Percentiles rank a stretch among this genome's conserved stretches.
Conservation (phyloP, 2,888 invertebrate species). For the Megamerina dolium region DNA sequence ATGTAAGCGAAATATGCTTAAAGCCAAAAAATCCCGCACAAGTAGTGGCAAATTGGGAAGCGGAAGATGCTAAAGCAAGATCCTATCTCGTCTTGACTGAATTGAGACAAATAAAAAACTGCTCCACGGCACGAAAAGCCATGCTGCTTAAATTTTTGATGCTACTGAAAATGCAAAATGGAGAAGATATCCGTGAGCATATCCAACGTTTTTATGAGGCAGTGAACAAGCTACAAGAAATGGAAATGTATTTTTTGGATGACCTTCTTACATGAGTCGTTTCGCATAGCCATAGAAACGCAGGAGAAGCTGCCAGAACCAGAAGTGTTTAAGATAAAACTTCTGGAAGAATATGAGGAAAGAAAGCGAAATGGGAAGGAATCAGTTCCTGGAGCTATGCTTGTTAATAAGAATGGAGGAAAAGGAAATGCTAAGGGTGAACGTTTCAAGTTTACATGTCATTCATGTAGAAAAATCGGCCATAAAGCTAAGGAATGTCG, state of each 20-base stretch:
- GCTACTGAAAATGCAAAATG: too few relatives aligned
- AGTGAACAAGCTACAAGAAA: too few relatives aligned
- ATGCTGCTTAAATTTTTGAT: slow-evolving; percentile 15
- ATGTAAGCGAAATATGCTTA: slow-evolving; percentile 11
- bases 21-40: too few relatives aligned
- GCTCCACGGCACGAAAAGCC: slow-evolving; percentile 8
- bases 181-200: slow-evolving; percentile 11
- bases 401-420: neutral
- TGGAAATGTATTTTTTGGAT: slow-evolving; percentile 7
- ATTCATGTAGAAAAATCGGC: too few relatives aligned
- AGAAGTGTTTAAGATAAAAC: too few relatives aligned
- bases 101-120: slow-evolving; percentile 15
- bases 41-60: too few relatives aligned
- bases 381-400: neutral
- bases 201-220: slow-evolving; percentile 9
- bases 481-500: too few relatives aligned
- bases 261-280: slow-evolving; percentile 10
- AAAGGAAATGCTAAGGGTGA: neutral
- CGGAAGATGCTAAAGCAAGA: slow-evolving; percentile 12
- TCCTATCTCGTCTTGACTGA: slow-evolving; percentile 12
- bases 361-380: slow-evolving; percentile 2
- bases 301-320: slow-evolving; percentile 7
- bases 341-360: slow-evolving; percentile 1
- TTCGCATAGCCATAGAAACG: slow-evolving; percentile 15
- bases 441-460: too few relatives aligned